Conservation (phyloP, 2,888 invertebrate genomes). For the Gari tellinella region DNA sequence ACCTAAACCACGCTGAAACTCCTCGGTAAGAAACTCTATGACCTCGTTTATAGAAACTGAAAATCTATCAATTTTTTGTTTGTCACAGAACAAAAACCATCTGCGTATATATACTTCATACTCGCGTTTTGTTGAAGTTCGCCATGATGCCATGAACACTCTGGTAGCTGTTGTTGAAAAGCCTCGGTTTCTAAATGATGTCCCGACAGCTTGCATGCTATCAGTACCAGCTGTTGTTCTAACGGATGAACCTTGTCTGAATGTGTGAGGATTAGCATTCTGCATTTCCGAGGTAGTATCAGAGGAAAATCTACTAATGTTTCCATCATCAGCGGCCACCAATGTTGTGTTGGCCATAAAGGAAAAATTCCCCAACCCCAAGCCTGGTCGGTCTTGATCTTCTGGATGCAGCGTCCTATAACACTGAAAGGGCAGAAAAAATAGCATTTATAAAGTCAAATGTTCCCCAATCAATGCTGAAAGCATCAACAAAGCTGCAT, state of each 20-base stretch:
- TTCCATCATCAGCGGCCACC: constrained; percentile 20
- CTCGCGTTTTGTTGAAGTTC: constrained; percentile 43
- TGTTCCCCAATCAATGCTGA: constrained; percentile 16
- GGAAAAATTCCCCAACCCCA: constrained; percentile 15
- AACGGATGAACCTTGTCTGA: constrained; percentile 21
- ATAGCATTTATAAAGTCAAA: constrained; percentile 29
- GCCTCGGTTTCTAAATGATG: constrained; percentile 23
- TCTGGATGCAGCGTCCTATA: constrained; percentile 34
- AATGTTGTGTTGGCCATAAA: constrained; percentile 44
- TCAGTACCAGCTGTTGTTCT: constrained; percentile 18
- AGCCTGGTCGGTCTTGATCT: constrained; percentile 12
- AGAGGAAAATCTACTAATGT: constrained; percentile 24
- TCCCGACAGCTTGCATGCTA: constrained; percentile 42
- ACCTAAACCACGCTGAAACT: constrained; percentile 21
- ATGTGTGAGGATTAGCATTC: constrained; percentile 10
- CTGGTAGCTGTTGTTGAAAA: constrained; percentile 30
- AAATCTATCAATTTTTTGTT: constrained; percentile 44
- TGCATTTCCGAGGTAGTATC: constrained; percentile 10
- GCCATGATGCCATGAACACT: constrained; percentile 53
- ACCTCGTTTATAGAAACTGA: constrained; percentile 37
- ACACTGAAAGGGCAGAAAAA: constrained; percentile 59
- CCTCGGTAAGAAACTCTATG: too few relatives aligned
- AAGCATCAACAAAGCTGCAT: constrained; percentile 25
- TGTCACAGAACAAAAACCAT: constrained; percentile 52
- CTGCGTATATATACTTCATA: constrained; percentile 43